A percentile compares a stretch with the other conserved stretches of the same genome.
These are phyloP conservation scores for Xiphophorus birchmanni DNA, from an alignment of 2,797 vertebrate species.

Conservation along the genomic window DNA sequence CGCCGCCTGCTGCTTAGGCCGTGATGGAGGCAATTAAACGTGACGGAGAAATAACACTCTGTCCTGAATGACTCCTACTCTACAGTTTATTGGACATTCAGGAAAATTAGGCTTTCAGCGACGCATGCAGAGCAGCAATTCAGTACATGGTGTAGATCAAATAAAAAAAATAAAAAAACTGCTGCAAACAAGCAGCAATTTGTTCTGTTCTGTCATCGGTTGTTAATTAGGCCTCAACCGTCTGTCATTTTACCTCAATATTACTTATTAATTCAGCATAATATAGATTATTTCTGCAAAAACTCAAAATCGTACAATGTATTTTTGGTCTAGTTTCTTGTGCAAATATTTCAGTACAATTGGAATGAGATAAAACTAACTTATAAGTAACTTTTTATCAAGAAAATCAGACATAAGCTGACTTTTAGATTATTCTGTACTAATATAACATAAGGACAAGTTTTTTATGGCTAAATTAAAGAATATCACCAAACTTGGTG, in stretches of 20 bases:
- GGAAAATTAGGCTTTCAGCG: slow-evolving; percentile 14
- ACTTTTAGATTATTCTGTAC: too few relatives aligned
- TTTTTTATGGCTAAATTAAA: too few relatives aligned
- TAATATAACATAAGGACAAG: too few relatives aligned
- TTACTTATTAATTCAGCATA: background rate
- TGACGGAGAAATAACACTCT: slow-evolving; percentile 27
- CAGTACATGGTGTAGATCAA: background rate
- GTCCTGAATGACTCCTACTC: slow-evolving; percentile 31
- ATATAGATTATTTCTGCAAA: background rate
- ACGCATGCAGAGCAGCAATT: background rate
- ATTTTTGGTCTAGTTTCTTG: too few relatives aligned
- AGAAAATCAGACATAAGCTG: too few relatives aligned
- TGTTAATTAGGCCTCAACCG: background rate
- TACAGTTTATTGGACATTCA: slow-evolving; percentile 18
- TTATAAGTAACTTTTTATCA: too few relatives aligned
- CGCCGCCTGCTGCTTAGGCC: slow-evolving; percentile 9
- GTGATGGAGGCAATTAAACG: slow-evolving; percentile 47
- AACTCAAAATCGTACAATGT: too few relatives aligned
- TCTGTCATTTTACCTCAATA: background rate
- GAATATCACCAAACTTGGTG: too few relatives aligned
- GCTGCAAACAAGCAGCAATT: slow-evolving; percentile 21
- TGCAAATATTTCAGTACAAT: too few relatives aligned
- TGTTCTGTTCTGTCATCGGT: slow-evolving; percentile 47
- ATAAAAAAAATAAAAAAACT: background rate
- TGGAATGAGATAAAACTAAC: too few relatives aligned